Percentiles rank a stretch among this genome's conserved stretches.
Evolutionary conservation across 2,888 invertebrate species (phyloP).

Genomic region (Crocallis elinguaria): DNA sequence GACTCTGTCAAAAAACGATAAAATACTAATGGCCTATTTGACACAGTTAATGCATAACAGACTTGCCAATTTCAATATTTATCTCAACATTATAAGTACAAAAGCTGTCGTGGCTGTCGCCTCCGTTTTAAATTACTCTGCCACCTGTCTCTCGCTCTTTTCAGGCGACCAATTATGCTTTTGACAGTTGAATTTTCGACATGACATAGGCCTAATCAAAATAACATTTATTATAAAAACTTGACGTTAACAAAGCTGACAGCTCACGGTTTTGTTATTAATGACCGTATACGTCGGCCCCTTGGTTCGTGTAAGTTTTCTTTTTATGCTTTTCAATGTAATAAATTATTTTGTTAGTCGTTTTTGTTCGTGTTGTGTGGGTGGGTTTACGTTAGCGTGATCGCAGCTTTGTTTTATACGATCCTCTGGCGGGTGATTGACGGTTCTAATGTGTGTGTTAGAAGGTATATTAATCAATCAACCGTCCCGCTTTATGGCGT

Average conservation of each 20-base stretch:
- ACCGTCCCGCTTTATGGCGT: constrained; percentile 65
- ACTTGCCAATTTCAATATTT: constrained; percentile 37
- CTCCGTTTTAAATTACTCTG: constrained; percentile 52
- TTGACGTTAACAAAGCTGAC: constrained; percentile 81
- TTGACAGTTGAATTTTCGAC: constrained; percentile 85
- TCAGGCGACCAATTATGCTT: constrained; percentile 83
- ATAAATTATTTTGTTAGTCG: constrained; percentile 71
- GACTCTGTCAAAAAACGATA: constrained; percentile 35
- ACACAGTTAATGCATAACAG: constrained; percentile 37
- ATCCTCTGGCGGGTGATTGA: constrained; percentile 67
- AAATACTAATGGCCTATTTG: constrained; percentile 39
- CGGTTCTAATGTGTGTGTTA: constrained; percentile 69
- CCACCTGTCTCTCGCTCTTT: constrained; percentile 65
- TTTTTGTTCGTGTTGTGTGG: constrained; percentile 64
- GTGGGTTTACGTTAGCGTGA: constrained; percentile 64
- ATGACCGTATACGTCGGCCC: constrained; percentile 64
- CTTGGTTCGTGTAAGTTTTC: constrained; percentile 56
- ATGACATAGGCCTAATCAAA: constrained; percentile 86
- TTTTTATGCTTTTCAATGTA: constrained; percentile 69
- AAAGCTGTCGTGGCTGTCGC: constrained; percentile 32
- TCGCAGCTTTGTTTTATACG: constrained; percentile 68
- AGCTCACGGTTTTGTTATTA: constrained; percentile 83
- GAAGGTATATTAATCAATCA: constrained; percentile 77
- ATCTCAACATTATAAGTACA: constrained; percentile 34
- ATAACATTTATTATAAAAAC: constrained; percentile 83